These are phyloP conservation scores for Mimachlamys varia DNA, from an alignment of 2,888 invertebrate genomes.

Conservation along the genomic window DNA sequence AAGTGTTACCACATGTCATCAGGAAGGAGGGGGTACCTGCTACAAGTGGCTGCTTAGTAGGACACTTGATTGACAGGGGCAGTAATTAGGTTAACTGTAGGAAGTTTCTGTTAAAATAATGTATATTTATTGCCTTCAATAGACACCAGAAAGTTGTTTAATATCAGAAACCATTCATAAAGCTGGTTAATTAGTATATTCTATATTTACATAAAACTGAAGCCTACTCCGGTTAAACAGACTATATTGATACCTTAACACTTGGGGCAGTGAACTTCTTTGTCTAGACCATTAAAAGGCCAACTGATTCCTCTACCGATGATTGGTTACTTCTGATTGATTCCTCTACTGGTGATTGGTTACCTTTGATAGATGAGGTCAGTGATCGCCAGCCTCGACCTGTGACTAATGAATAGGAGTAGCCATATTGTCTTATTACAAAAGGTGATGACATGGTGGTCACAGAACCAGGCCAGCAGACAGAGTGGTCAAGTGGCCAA, in stretches of 20 bases:
- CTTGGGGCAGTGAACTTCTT: slow-evolving; percentile 14
- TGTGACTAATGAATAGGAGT: background rate
- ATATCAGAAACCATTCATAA: background rate
- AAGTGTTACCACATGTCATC: background rate
- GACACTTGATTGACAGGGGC: background rate
- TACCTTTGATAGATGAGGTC: background rate
- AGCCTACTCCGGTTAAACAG: background rate
- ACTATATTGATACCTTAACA: background rate
- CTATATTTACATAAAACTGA: background rate
- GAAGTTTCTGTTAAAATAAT: background rate
- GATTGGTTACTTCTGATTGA: background rate
- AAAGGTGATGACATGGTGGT: background rate
- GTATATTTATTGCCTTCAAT: background rate
- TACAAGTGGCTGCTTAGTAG: background rate
- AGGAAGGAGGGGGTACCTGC: background rate
- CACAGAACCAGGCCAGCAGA: background rate
- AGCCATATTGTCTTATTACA: background rate
- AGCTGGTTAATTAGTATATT: background rate
- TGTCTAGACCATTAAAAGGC: background rate
- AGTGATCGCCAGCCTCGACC: background rate
- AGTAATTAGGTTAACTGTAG: background rate
- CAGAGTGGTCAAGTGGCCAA: background rate
- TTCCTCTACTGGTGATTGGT: background rate
- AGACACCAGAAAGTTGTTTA: background rate
- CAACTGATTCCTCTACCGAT: background rate